Evolutionary conservation across 2,113 vertebrate genomes (phyloP), one percentile per base, ranked within the genome.

Genomic region (Polypterus senegalus): DNA sequence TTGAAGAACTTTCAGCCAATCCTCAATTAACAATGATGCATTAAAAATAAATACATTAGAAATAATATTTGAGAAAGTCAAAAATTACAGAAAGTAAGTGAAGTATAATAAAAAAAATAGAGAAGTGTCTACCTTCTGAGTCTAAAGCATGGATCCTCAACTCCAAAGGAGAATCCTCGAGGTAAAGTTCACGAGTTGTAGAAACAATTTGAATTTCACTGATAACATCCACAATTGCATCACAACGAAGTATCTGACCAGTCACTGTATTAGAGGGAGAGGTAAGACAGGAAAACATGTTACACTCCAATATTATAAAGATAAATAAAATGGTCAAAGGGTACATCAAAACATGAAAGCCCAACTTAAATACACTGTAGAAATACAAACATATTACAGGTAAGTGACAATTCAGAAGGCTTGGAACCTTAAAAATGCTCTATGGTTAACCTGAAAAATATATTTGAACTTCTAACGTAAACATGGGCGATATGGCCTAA

Each of bases 171-270:
- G 94, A 94, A 71, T 99, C 93, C 71, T 99, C 96, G 3, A 99
- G 84, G 66, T 97, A 93, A 1, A 99, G 89, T 66, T 99, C 95
- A 4, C 93, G 87, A 5, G 94, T 99, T 5, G 96, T 98, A 43
- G 96, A 99, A 54, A 93, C 89, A 0, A 99, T 85, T 68, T 92
- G 91, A 65, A 99, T 93, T 57, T 76, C 89, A 1, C 79, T 89
- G 71, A 99, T 95, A 54, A 91, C 72, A 70, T 98, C 96, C 0
- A 97, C 90, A 0, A 97, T 97, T 47, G 91, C 94, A 6, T 98
- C 95, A 11, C 95, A 97, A 46, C 92, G 91, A 60, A 99, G 80
- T 3, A 97, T 84, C 69, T 94, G 92, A 5, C 96, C 95, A 0
- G 91, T 94, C 59, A 87, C 96, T 98, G 61, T 5, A 64, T 7